Base-by-base conservation (phyloP, 2,797 vertebrate species). In the Allobates femoralis region DNA sequence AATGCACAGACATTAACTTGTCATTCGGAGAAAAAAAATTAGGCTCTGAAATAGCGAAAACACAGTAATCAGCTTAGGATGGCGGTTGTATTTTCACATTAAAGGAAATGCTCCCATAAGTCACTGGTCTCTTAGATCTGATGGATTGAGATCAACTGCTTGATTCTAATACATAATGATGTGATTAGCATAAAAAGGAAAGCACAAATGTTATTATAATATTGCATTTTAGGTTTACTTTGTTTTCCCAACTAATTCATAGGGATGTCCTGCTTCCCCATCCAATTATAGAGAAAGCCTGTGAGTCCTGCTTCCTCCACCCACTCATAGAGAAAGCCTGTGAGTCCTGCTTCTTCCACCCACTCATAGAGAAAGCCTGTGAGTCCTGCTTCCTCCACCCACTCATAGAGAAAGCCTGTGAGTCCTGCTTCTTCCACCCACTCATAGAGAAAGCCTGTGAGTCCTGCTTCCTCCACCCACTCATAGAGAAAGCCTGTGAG, bases 1-100 rank as follows among this genome's bases (percentile, higher is more conserved):
- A 84, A 74, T 62, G 75, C 37, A 23, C 51, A 23, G 55, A 79
- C 86, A 87, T 79, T 84, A 79, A 74, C 51, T 64, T 60, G 50
- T 77, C 80, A 75, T 75, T 75, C 15, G 23, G 58, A 62, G 53
- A 78, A 80, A 67, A 85, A 67, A 83, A 66, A 71, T 2, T 74
- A 3, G 71, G 46, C 11, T 50, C 37, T 41, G 18, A 69, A 69
- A 37, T 66, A 69, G 41, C 10, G 60, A 66, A 81, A 71, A 46
- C 23, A 7, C 71, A 53, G 28, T 66, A 21, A 50, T 37, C 26
- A 81, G 41, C 79, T 67, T 51, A 32, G 34, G 23, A 41, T 19
- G 41, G 81, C 50, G 6, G 23, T 37, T n/a, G 15, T 34, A 37
- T 32, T 46, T 26, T 50, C 4, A n/a, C n/a, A 15, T n/a, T 50